Evolutionary conservation across 2,888 invertebrate genomes (phyloP).

Genomic region (Agapostemon virescens): DNA sequence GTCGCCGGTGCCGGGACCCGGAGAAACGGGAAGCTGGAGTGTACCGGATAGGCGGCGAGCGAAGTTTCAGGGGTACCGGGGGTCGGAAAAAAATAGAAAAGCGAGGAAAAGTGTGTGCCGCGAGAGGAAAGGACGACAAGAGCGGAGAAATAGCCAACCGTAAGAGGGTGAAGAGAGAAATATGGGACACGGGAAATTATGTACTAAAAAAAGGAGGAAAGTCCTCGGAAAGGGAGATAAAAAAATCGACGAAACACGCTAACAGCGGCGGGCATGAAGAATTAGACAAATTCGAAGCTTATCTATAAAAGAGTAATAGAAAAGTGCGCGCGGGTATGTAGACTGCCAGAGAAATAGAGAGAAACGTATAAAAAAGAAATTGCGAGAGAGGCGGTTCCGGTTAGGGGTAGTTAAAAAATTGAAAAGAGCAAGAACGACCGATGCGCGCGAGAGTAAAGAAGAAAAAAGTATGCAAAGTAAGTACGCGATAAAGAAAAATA

Average conservation of each 20-base stretch:
- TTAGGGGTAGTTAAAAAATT: constrained; percentile 28
- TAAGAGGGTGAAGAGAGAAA: constrained; percentile 42
- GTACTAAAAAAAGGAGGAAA: constrained; percentile 34
- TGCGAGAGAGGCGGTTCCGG: not conserved
- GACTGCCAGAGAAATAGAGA: not conserved
- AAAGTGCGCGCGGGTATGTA: not conserved
- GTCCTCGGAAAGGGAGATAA: not conserved
- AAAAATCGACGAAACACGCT: constrained; percentile 41
- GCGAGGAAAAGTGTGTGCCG: constrained; percentile 16
- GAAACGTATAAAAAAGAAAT: not conserved
- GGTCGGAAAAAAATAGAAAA: constrained; percentile 20
- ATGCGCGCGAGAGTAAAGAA: constrained; percentile 2
- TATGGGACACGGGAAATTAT: constrained; percentile 48
- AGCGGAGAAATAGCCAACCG: constrained; percentile 17
- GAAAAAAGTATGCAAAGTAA: constrained; percentile 13
- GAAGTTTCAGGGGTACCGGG: not conserved
- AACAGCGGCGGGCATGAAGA: constrained; percentile 45
- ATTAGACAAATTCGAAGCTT: constrained; percentile 49
- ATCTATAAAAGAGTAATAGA: constrained; percentile 32
- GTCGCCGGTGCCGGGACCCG: not conserved
- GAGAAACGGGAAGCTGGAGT: constrained; percentile 5
- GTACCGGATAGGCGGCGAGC: not conserved
- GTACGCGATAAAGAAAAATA: constrained; percentile 38
- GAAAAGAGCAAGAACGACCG: constrained; percentile 17
- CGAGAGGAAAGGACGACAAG: constrained; percentile 9